These are phyloP conservation scores for Danio tinwini DNA, from an alignment of 2,797 vertebrate species.

Conservation along the genomic window DNA sequence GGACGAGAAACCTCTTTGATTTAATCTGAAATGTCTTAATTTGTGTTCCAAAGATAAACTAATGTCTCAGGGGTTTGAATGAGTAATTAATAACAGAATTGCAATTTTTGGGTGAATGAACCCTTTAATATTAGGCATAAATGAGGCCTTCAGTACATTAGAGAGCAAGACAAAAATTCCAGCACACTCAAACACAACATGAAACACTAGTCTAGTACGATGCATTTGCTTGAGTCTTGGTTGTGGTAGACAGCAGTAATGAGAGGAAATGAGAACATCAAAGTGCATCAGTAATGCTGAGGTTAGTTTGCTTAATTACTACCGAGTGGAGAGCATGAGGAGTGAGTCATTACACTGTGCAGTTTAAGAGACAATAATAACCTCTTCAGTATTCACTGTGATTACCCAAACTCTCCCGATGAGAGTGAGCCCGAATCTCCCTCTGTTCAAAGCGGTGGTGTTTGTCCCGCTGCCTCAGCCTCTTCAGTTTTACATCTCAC, in stretches of 20 bases:
- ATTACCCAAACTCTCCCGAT: constrained; percentile 71
- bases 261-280: constrained; percentile 35
- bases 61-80: too few relatives aligned
- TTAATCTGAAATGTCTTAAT: too few relatives aligned
- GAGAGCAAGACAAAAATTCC: neutral
- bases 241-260: neutral
- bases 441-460: constrained; percentile 21
- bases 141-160: too few relatives aligned
- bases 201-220: neutral
- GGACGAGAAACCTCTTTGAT: too few relatives aligned
- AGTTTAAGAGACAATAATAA: constrained; percentile 70
- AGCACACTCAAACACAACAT: neutral
- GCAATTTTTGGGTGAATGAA: too few relatives aligned
- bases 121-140: too few relatives aligned
- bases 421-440: constrained; percentile 67
- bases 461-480: constrained; percentile 41
- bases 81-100: too few relatives aligned
- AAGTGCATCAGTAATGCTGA: constrained; percentile 27
- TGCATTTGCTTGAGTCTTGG: neutral
- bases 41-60: too few relatives aligned
- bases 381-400: constrained; percentile 61
- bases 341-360: constrained; percentile 33
- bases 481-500: constrained; percentile 23
- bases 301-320: constrained; percentile 44
- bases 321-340: constrained; percentile 37